A percentile compares a stretch with the other conserved stretches of the same genome.
These are phyloP conservation scores for Cephus rjabovi DNA, from an alignment of 2,888 invertebrate species.

Conservation along the genomic window DNA sequence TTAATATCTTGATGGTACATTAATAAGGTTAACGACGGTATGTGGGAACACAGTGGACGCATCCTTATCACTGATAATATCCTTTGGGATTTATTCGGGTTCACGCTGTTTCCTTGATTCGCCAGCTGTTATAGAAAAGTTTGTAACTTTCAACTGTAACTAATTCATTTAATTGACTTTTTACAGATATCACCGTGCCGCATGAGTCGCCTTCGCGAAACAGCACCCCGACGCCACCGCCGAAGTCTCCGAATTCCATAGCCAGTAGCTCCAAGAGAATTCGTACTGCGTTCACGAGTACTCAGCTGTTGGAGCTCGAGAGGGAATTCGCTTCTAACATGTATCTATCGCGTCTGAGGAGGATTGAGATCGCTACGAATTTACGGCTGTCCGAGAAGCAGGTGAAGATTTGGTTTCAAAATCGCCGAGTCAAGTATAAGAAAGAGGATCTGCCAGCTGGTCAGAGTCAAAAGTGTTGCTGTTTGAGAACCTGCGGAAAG, in stretches of 20 bases:
- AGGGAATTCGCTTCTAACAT: constrained; percentile 90
- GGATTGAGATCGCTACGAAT: constrained; percentile 94
- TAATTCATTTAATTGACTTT: background rate
- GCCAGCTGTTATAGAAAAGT: background rate
- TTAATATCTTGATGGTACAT: constrained; percentile 26
- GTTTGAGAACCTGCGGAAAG: constrained; percentile 67
- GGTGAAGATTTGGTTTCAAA: constrained; percentile 96
- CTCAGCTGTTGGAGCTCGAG: constrained; percentile 81
- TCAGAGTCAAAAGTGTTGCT: constrained; percentile 67
- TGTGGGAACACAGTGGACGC: background rate
- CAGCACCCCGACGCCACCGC: constrained; percentile 67
- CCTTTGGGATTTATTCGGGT: background rate
- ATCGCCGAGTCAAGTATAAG: constrained; percentile 92
- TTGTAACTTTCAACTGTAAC: background rate
- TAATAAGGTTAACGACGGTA: background rate
- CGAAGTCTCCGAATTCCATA: constrained; percentile 60
- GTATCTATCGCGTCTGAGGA: constrained; percentile 87
- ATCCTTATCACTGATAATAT: background rate
- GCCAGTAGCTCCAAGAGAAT: constrained; percentile 85
- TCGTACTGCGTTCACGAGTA: constrained; percentile 93
- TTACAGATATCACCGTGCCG: constrained; percentile 55
- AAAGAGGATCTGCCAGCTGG: constrained; percentile 80
- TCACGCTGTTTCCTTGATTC: background rate
- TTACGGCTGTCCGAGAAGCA: constrained; percentile 92
- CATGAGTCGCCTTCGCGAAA: constrained; percentile 68